These are phyloP conservation scores for Drosophila fulvimacula DNA, from an alignment of 2,888 invertebrate genomes.

Conservation along the genomic window DNA sequence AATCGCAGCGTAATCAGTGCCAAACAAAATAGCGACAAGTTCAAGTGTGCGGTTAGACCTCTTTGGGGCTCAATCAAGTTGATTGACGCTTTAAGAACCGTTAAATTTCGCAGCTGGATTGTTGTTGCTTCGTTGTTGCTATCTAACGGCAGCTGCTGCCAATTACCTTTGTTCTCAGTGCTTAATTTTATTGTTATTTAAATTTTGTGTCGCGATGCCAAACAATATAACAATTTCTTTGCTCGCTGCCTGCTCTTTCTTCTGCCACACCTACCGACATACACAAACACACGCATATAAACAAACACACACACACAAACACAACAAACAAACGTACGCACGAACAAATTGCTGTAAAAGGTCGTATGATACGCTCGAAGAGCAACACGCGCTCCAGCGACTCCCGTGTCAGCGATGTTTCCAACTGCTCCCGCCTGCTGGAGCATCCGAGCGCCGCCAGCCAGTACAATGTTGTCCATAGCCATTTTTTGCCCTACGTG, in stretches of 20 bases:
- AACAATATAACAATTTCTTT: constrained; percentile 46
- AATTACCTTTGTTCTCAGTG: constrained; percentile 61
- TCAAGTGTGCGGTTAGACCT: constrained; percentile 27
- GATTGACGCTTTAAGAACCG: constrained; percentile 67
- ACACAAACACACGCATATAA: neutral
- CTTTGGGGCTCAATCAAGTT: constrained; percentile 70
- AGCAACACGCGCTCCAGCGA: constrained; percentile 85
- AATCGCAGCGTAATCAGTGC: constrained; percentile 26
- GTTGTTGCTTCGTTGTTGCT: constrained; percentile 25
- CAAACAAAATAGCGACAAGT: constrained; percentile 25
- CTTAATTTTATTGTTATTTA: constrained; percentile 59
- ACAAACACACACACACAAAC: neutral
- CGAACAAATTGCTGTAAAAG: constrained; percentile 60
- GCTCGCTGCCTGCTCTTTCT: constrained; percentile 34
- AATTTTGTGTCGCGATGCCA: constrained; percentile 53
- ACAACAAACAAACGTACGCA: constrained; percentile 8
- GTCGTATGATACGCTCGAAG: constrained; percentile 84
- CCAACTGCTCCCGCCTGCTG: constrained; percentile 83
- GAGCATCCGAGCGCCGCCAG: constrained; percentile 81
- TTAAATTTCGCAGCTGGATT: constrained; percentile 41
- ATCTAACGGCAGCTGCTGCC: constrained; percentile 57
- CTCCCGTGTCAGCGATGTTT: constrained; percentile 84
- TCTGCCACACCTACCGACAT: constrained; percentile 20
- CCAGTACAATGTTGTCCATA: constrained; percentile 75
- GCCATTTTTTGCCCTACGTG: constrained; percentile 76